phyloP scores from a whole-genome alignment of 2,888 invertebrate genomes.

The Hesperia comma region DNA sequence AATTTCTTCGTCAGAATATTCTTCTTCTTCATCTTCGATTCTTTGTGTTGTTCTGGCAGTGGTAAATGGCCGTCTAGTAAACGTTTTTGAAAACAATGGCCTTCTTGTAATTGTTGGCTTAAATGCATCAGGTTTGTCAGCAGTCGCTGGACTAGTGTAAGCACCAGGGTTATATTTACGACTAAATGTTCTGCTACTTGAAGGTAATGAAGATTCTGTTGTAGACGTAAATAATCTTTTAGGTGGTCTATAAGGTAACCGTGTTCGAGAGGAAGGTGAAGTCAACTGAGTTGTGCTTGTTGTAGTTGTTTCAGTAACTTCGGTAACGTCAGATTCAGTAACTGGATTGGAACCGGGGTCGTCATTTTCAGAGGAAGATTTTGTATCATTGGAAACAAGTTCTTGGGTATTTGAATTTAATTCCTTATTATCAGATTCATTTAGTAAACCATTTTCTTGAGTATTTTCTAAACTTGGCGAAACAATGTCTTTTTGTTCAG shows the following conservation, averaged over 20 bases:
- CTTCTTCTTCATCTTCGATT: conserved; percentile 67
- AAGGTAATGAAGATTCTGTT: conserved; percentile 66
- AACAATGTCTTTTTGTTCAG: conserved; percentile 19
- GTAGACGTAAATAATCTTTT: conserved; percentile 72
- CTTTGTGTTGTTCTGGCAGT: conserved; percentile 71
- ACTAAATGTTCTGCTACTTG: conserved; percentile 74
- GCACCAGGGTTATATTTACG: conserved; percentile 77
- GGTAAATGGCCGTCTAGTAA: conserved; percentile 72
- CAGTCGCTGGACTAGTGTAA: conserved; percentile 74
- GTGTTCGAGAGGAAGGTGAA: conserved; percentile 57
- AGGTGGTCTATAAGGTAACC: conserved; percentile 71
- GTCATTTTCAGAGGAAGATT: conserved; percentile 16
- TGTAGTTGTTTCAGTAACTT: conserved; percentile 57
- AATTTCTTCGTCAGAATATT: conserved; percentile 64
- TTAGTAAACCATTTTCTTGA: neutral
- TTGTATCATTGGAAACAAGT: neutral
- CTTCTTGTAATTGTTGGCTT: conserved; percentile 62
- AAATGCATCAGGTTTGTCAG: conserved; percentile 62
- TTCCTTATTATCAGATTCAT: conserved; percentile 11
- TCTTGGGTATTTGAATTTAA: conserved; percentile 9
- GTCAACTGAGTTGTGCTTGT: conserved; percentile 57
- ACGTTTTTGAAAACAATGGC: conserved; percentile 66
- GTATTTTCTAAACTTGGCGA: conserved; percentile 13
- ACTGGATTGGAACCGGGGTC: neutral
- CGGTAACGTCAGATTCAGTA: conserved; percentile 17